Conservation (phyloP, 2,888 invertebrate species). For the Resseliella maxima region DNA sequence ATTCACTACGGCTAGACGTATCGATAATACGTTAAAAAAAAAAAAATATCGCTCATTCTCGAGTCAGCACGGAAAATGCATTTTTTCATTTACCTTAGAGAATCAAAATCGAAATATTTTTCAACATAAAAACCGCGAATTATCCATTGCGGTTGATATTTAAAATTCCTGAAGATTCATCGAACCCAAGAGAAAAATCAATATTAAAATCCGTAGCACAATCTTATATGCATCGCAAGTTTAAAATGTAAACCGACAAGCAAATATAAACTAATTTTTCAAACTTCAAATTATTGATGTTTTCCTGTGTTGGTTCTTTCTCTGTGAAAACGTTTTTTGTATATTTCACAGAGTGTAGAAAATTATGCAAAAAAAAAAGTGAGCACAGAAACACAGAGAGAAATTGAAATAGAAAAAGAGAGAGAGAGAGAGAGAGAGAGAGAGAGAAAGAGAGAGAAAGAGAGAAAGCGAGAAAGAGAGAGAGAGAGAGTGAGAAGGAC, state of each 20-base stretch:
- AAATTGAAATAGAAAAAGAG: not conserved
- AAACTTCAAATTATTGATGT: slow-evolving; percentile 24
- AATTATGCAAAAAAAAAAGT: not conserved
- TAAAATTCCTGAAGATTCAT: not conserved
- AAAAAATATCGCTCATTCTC: too few relatives aligned
- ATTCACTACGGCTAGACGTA: slow-evolving; percentile 31
- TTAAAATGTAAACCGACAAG: not conserved
- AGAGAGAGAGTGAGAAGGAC: not conserved
- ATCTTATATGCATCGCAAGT: not conserved
- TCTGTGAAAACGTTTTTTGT: not conserved
- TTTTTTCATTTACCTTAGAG: not conserved
- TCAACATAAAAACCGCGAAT: not conserved
- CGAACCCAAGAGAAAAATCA: not conserved
- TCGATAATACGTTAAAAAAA: too few relatives aligned
- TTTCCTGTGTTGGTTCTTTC: not conserved
- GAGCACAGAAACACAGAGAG: too few relatives aligned
- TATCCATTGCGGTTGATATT: slow-evolving; percentile 6
- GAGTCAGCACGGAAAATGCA: not conserved
- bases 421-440: too few relatives aligned
- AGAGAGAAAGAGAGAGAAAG: too few relatives aligned
- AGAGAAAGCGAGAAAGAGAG: not conserved
- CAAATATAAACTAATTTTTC: not conserved
- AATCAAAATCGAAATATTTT: not conserved
- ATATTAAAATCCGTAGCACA: not conserved
- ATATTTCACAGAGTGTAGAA: not conserved